A percentile compares a stretch with the other conserved stretches of the same genome.
These are phyloP conservation scores for Lordiphosa stackelbergi DNA, from an alignment of 1,140 invertebrate genomes.

Conservation along the genomic window DNA sequence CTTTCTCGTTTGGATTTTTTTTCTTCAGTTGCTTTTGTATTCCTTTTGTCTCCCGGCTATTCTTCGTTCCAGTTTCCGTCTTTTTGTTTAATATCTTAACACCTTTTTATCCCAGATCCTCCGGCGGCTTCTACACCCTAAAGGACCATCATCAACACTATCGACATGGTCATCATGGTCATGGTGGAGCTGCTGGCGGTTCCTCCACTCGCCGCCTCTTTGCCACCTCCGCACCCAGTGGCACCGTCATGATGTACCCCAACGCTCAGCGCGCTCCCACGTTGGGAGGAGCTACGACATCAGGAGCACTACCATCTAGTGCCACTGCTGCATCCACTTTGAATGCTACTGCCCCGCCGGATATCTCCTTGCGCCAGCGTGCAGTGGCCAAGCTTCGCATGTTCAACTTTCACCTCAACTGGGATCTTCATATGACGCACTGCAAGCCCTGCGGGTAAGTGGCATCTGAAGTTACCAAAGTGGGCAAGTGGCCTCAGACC, in stretches of 20 bases:
- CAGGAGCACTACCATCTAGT: slow-evolving; percentile 4
- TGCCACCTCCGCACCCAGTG: slow-evolving; percentile 69
- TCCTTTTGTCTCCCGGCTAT: not conserved
- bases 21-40: not conserved
- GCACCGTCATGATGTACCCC: slow-evolving; percentile 75
- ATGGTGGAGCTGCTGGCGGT: slow-evolving; percentile 30
- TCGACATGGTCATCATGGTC: slow-evolving; percentile 39
- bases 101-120: slow-evolving; percentile 44
- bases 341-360: slow-evolving; percentile 36
- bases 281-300: slow-evolving; percentile 4
- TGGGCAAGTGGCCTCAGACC: slow-evolving; percentile 42
- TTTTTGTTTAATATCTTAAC: not conserved
- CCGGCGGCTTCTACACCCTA: slow-evolving; percentile 70
- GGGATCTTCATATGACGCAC: slow-evolving; percentile 77
- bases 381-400: slow-evolving; percentile 76
- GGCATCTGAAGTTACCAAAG: slow-evolving; percentile 36
- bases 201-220: slow-evolving; percentile 57
- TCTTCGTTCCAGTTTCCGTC: not conserved
- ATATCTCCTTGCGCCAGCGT: slow-evolving; percentile 73
- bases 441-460: slow-evolving; percentile 77
- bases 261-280: slow-evolving; percentile 45
- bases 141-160: slow-evolving; percentile 68
- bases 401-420: slow-evolving; percentile 77
- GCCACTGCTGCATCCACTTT: slow-evolving; percentile 2
- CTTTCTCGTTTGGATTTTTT: not conserved